A percentile compares a stretch with the other conserved stretches of the same genome.
These are phyloP conservation scores for Melanerpes aurifrons DNA, from an alignment of 2,113 vertebrate species.

Conservation along the genomic window DNA sequence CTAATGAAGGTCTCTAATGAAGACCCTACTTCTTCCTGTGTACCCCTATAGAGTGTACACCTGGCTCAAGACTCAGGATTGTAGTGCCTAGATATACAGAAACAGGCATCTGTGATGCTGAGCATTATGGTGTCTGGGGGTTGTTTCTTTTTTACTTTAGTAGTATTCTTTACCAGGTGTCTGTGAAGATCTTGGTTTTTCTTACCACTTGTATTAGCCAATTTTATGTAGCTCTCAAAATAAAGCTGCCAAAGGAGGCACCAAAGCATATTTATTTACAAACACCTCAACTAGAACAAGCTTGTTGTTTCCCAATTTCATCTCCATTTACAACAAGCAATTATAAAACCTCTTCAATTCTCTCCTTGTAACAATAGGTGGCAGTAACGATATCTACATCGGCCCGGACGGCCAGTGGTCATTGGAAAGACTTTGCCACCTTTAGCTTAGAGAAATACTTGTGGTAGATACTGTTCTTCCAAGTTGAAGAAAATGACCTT, in stretches of 20 bases:
- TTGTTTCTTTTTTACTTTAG: neutral
- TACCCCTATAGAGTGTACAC: neutral
- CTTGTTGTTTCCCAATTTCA: neutral
- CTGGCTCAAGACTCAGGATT: neutral
- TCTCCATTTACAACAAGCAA: neutral
- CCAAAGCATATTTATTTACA: neutral
- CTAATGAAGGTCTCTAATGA: neutral
- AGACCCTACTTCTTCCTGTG: neutral
- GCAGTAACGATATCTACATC: conserved; percentile 60
- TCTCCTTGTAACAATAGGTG: conserved; percentile 56
- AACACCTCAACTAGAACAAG: neutral
- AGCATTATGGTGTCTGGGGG: neutral
- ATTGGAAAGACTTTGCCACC: neutral
- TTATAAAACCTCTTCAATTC: conserved; percentile 21
- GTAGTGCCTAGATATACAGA: neutral
- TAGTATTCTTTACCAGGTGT: neutral
- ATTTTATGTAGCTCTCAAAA: neutral
- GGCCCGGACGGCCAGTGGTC: neutral
- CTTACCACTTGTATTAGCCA: neutral
- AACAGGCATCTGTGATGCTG: neutral
- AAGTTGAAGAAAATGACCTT: neutral
- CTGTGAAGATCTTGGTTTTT: neutral
- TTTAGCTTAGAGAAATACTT: neutral
- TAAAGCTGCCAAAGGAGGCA: neutral
- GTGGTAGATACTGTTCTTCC: neutral